Evolutionary conservation across 2,888 invertebrate genomes (phyloP).

Genomic region (Chaetogeoica ovagalla): DNA sequence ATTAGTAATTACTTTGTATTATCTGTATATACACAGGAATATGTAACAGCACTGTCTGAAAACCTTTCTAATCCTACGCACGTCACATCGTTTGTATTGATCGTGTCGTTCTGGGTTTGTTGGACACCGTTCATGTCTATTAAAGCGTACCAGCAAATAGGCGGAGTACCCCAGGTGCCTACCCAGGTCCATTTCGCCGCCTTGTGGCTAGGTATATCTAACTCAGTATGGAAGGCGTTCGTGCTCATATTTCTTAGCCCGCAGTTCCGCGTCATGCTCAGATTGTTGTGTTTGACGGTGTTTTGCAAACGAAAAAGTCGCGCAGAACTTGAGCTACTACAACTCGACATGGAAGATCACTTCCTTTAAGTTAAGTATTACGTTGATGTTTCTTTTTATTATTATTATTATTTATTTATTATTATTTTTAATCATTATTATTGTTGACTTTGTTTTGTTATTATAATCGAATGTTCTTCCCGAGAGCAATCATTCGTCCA

Average conservation of each 20-base stretch:
- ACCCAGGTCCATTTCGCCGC: conserved; percentile 85
- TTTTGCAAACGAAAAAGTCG: conserved; percentile 85
- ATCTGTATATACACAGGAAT: conserved; percentile 63
- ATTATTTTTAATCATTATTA: conserved; percentile 37
- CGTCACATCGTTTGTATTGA: conserved; percentile 91
- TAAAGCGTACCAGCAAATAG: conserved; percentile 70
- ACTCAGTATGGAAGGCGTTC: conserved; percentile 94
- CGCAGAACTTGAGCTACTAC: conserved; percentile 81
- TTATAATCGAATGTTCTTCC: conserved; percentile 52
- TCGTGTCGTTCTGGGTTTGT: conserved; percentile 87
- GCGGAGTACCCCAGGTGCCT: conserved; percentile 63
- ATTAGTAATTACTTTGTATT: background rate
- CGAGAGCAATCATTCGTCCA: conserved; percentile 53
- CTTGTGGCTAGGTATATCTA: conserved; percentile 92
- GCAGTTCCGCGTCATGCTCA: conserved; percentile 86
- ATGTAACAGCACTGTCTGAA: conserved; percentile 86
- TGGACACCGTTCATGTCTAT: conserved; percentile 91
- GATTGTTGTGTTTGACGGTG: conserved; percentile 83
- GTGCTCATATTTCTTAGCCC: conserved; percentile 88
- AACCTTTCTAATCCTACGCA: conserved; percentile 92
- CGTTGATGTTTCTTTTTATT: conserved; percentile 35
- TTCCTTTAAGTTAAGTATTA: conserved; percentile 61
- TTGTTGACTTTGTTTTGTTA: conserved; percentile 49
- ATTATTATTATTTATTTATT: background rate
- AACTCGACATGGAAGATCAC: conserved; percentile 79